Conservation (phyloP, 2,888 invertebrate genomes). For the Zygaena filipendulae region DNA sequence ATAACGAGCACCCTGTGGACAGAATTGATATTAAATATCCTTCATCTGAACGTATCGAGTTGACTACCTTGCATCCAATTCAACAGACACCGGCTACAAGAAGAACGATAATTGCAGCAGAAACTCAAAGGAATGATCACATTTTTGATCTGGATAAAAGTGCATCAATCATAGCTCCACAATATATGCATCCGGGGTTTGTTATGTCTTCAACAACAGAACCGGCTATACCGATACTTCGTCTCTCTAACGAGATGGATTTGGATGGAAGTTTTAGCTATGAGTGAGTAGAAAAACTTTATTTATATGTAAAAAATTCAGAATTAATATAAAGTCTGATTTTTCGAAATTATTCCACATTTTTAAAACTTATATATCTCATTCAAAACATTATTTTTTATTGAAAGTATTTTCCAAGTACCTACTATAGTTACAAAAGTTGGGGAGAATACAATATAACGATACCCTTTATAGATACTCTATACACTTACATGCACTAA, state of each 20-base stretch:
- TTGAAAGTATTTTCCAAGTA: too few relatives aligned
- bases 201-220: conserved; percentile 52
- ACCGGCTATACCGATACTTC: conserved; percentile 59
- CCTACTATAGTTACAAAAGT: too few relatives aligned
- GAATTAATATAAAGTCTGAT: too few relatives aligned
- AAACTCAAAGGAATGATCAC: conserved; percentile 33
- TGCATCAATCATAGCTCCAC: conserved; percentile 30
- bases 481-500: too few relatives aligned
- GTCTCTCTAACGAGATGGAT: conserved; percentile 65
- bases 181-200: conserved; percentile 37
- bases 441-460: too few relatives aligned
- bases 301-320: not conserved
- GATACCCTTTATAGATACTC: too few relatives aligned
- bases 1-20: conserved; percentile 37
- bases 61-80: conserved; percentile 17
- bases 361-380: too few relatives aligned
- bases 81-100: conserved; percentile 32
- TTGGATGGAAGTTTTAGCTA: conserved; percentile 67
- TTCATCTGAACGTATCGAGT: conserved; percentile 19
- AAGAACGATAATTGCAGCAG: conserved; percentile 40
- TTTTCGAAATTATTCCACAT: too few relatives aligned
- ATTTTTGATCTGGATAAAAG: conserved; percentile 37
- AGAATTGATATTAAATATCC: conserved; percentile 40
- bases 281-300: conserved; percentile 43
- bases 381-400: too few relatives aligned